These are phyloP conservation scores for Candoia aspera DNA, from an alignment of 2,113 vertebrate genomes.

Conservation along the genomic window DNA sequence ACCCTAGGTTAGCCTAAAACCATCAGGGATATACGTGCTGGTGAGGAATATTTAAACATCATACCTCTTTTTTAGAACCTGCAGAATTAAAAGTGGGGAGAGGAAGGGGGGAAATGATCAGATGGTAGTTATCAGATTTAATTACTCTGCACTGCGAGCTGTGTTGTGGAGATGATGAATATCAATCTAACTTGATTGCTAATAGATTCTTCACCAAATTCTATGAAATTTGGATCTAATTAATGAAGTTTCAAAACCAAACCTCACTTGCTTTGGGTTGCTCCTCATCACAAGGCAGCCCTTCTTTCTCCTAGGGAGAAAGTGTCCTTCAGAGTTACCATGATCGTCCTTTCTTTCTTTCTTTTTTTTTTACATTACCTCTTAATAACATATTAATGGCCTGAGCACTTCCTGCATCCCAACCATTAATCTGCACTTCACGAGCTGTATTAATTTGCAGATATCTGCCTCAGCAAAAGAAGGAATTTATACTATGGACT, in stretches of 20 bases:
- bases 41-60: background rate
- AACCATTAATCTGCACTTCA: constrained; percentile 8
- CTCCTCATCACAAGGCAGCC: background rate
- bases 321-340: constrained; percentile 3
- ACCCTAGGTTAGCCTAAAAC: background rate
- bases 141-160: background rate
- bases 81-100: background rate
- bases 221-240: constrained; percentile 24
- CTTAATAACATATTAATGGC: constrained; percentile 16
- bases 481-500: background rate
- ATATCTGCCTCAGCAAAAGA: background rate
- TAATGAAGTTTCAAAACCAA: constrained; percentile 8
- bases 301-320: background rate
- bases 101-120: background rate
- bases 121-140: background rate
- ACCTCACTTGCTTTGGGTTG: constrained; percentile 6
- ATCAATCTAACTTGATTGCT: background rate
- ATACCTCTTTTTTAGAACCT: background rate
- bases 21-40: background rate
- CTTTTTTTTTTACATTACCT: constrained; percentile 13
- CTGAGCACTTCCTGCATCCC: constrained; percentile 5
- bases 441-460: constrained; percentile 9
- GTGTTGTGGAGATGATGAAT: background rate
- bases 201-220: constrained; percentile 18
- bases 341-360: background rate